Base-by-base conservation (phyloP, 2,797 vertebrate species). In the Gambusia yucatana region DNA sequence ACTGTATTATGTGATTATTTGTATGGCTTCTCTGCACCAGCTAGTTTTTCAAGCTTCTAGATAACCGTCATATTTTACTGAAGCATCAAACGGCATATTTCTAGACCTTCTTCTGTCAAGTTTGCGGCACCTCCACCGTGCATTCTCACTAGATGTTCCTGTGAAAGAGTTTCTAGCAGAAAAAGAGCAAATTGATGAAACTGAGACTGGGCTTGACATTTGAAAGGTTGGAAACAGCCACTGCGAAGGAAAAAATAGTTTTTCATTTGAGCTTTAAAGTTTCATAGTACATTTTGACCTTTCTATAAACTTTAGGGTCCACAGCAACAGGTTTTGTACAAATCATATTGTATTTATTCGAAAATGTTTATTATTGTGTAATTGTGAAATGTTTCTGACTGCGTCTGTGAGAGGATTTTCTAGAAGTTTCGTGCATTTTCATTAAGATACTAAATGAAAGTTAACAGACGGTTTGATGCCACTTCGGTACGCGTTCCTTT, bases 321-420 rank as follows among this genome's bases (percentile, higher is more conserved):
- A 9, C 20, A 65, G 84, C 73, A 13, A 25, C 36, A 1, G 9
- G 1, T 50, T 86, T 73, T 77, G 82, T 83, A 65, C 77, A 76
- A 84, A 82, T 88, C 63, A 59, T 93, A 94, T 36, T 73, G 73
- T 75, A 75, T 94, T 95, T 94, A 95, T 95, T 93, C 90, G 55
- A 89, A 80, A 73, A 82, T 63, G 61, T 79, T 69, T 90, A 86
- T 83, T 86, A 78, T 85, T 78, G 79, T 88, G 85, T 86, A 83
- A 81, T 82, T 88, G 90, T 92, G 80, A 91, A 77, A 84, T 75
- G 69, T 86, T 79, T 4, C 36, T 39, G 76, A 81, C 67, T 86
- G 43, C 77, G 86, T 90, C 72, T 86, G 81, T 86, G 78, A 89
- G 63, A 86, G 70, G 59, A 74, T 87, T 92, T 89, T 88, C 76